Evolutionary conservation across 2,113 vertebrate species (phyloP).

Genomic region (Lampris megalopsis): DNA sequence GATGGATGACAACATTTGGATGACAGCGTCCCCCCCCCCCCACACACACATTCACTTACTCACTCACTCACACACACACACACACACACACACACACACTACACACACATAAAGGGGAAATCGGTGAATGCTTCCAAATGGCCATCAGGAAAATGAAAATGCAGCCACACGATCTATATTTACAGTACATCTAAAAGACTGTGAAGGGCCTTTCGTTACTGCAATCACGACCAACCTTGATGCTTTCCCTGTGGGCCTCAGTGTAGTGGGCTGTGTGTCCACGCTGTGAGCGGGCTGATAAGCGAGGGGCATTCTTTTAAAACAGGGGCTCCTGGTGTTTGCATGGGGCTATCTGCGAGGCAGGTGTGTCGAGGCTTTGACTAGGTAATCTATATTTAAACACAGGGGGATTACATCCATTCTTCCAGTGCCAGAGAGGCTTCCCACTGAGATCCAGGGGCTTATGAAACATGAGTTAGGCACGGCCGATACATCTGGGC

Average conservation of each 20-base stretch:
- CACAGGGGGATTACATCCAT: conserved; percentile 70
- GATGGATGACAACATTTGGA: conserved; percentile 46
- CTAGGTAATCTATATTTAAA: conserved; percentile 68
- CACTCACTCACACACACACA: neutral
- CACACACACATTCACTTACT: conserved; percentile 8
- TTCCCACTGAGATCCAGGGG: conserved; percentile 19
- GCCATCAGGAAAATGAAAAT: neutral
- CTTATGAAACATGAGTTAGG: conserved; percentile 56
- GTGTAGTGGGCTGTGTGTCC: conserved; percentile 8
- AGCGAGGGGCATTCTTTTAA: conserved; percentile 19
- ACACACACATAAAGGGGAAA: neutral
- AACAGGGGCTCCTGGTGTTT: conserved; percentile 39
- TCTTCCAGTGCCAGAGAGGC: conserved; percentile 51
- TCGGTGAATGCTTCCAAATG: neutral
- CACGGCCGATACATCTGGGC: conserved; percentile 31
- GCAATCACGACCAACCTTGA: conserved; percentile 18
- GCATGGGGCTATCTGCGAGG: conserved; percentile 53
- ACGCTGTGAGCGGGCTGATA: conserved; percentile 53
- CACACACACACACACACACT: neutral
- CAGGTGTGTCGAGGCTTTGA: conserved; percentile 57
- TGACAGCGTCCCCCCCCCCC: neutral
- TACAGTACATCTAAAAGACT: neutral
- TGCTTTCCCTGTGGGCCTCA: neutral
- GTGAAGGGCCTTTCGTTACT: conserved; percentile 15
- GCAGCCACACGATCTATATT: neutral